Evolutionary conservation across 2,888 invertebrate genomes (phyloP).

Genomic region (Caenorhabditis wallacei): DNA sequence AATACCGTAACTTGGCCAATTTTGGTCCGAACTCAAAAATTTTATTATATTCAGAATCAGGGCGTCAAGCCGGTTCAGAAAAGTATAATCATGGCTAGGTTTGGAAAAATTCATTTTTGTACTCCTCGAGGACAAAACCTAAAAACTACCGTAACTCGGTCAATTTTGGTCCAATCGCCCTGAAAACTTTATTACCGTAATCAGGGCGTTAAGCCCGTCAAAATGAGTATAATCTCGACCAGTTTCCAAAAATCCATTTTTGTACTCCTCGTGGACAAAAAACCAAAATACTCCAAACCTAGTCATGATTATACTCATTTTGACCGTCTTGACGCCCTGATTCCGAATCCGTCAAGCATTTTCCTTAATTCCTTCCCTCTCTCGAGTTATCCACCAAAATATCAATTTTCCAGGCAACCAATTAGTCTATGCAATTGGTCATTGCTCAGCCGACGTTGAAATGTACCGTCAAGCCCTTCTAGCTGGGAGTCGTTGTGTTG

Average conservation of each 20-base stretch:
- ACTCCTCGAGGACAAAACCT: neutral
- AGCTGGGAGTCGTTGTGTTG: constrained; percentile 97
- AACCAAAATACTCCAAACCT: neutral
- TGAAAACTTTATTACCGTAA: neutral
- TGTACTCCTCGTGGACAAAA: neutral
- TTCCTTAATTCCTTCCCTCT: neutral
- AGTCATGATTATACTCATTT: neutral
- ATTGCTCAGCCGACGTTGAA: constrained; percentile 90
- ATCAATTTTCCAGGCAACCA: constrained; percentile 56
- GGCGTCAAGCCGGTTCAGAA: too few relatives aligned
- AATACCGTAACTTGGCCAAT: neutral
- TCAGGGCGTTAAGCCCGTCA: neutral
- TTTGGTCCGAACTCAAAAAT: neutral
- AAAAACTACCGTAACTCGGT: too few relatives aligned
- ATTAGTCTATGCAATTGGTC: constrained; percentile 61
- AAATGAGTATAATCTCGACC: constrained; percentile 3
- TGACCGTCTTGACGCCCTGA: neutral
- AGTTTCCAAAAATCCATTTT: neutral
- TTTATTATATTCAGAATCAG: too few relatives aligned
- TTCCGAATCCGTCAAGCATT: neutral
- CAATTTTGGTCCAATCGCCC: neutral
- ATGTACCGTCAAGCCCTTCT: constrained; percentile 96
- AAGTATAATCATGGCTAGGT: neutral
- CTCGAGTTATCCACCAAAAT: neutral
- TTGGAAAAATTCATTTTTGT: too few relatives aligned